phyloP scores from a whole-genome alignment of 1,140 invertebrate genomes.

The Lordiphosa clarofinis region DNA sequence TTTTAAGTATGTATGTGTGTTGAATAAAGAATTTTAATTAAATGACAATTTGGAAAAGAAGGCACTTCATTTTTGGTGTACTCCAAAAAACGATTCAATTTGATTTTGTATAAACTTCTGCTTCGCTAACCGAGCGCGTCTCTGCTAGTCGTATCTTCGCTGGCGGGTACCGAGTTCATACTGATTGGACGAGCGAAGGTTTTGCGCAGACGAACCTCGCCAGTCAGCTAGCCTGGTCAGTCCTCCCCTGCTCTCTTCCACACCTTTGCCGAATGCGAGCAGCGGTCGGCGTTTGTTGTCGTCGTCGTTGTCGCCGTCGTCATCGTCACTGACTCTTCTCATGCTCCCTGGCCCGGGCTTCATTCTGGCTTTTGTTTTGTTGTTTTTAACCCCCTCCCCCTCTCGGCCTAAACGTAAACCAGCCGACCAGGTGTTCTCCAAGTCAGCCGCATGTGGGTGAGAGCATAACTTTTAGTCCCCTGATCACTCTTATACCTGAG shows the following conservation, averaged over 20 bases:
- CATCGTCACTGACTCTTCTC: conserved; percentile 15
- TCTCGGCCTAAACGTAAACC: too few species aligned
- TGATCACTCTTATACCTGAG: conserved; percentile 8
- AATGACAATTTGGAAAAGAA: too few species aligned
- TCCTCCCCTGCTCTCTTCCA: conserved; percentile 19
- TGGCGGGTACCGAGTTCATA: conserved; percentile 78
- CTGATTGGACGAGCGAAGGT: conserved; percentile 78
- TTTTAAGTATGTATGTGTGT: neutral
- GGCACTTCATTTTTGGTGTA: too few species aligned
- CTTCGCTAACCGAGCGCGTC: conserved; percentile 51
- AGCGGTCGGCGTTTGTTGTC: conserved; percentile 5
- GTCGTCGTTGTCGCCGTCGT: conserved; percentile 3
- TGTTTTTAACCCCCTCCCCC: conserved; percentile 12
- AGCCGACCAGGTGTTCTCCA: conserved; percentile 31
- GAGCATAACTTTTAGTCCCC: conserved; percentile 5
- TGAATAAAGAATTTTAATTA: too few species aligned
- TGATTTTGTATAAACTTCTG: too few species aligned
- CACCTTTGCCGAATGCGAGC: conserved; percentile 15
- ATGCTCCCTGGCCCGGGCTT: conserved; percentile 18
- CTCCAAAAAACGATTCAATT: too few species aligned
- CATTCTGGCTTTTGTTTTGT: conserved; percentile 19
- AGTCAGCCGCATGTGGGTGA: conserved; percentile 14
- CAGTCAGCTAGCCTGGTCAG: conserved; percentile 61
- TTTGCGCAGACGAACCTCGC: conserved; percentile 76
- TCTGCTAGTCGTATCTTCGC: conserved; percentile 66